Conservation (phyloP, 2,888 invertebrate species). For the Microchrysa polita region DNA sequence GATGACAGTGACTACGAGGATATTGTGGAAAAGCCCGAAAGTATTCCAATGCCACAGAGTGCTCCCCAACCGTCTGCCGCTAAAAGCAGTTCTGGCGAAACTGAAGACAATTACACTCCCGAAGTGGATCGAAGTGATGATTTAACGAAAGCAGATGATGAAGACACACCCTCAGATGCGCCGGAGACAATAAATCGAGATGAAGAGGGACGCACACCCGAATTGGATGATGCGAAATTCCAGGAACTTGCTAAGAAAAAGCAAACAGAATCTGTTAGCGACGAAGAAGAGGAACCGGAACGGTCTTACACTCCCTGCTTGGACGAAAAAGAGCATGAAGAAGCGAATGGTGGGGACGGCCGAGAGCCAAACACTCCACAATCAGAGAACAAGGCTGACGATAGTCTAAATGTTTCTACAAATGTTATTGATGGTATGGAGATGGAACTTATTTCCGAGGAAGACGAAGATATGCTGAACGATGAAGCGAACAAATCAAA, state of each 20-base stretch:
- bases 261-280: slow-evolving; percentile 34
- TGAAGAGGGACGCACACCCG: slow-evolving; percentile 34
- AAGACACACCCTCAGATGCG: slow-evolving; percentile 49
- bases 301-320: slow-evolving; percentile 78
- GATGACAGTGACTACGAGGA: slow-evolving; percentile 68
- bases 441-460: slow-evolving; percentile 80
- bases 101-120: not conserved
- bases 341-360: slow-evolving; percentile 7
- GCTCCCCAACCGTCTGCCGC: not conserved
- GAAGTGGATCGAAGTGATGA: slow-evolving; percentile 19
- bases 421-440: slow-evolving; percentile 71
- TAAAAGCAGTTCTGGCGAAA: not conserved
- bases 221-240: slow-evolving; percentile 31
- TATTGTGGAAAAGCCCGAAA: slow-evolving; percentile 59
- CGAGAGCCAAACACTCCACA: slow-evolving; percentile 15
- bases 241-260: slow-evolving; percentile 23
- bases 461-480: slow-evolving; percentile 73
- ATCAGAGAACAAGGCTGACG: slow-evolving; percentile 45
- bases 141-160: slow-evolving; percentile 37
- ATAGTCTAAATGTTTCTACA: slow-evolving; percentile 52
- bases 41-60: slow-evolving; percentile 32
- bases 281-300: slow-evolving; percentile 66
- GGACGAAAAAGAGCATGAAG: slow-evolving; percentile 68
- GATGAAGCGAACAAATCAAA: slow-evolving; percentile 65
- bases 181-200: too few relatives aligned